Conservation (phyloP, 2,797 vertebrate genomes). For the Oreonectes daqikongensis region DNA sequence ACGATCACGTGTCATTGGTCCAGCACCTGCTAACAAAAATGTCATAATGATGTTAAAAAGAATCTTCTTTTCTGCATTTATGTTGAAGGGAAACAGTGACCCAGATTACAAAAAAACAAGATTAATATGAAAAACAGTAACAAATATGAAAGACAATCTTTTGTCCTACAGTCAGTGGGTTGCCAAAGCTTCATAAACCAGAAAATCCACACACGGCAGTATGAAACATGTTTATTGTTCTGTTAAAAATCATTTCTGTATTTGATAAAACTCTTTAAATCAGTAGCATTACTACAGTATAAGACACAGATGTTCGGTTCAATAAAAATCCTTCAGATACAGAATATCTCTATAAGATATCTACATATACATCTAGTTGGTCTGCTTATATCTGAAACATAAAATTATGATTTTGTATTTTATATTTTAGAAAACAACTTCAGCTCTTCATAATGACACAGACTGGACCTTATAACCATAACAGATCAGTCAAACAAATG, state of each 20-base stretch:
- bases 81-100: constrained; percentile 4
- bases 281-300: constrained; percentile 9
- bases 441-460: constrained; percentile 2
- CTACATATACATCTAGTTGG: neutral
- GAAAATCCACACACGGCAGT: constrained; percentile 16
- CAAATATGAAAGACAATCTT: constrained; percentile 11
- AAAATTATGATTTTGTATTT: neutral
- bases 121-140: neutral
- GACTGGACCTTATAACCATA: neutral
- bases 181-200: no score
- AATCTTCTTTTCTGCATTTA: neutral
- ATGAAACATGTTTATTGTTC: constrained; percentile 50
- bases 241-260: constrained; percentile 1
- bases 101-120: neutral
- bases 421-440: neutral
- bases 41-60: no score
- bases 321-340: constrained; percentile 23
- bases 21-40: neutral
- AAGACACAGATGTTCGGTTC: neutral
- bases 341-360: neutral
- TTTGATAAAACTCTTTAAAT: constrained; percentile 28
- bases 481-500: neutral
- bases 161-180: no score
- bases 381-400: constrained; percentile 1
- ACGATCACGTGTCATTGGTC: neutral